phyloP scores from a whole-genome alignment of 2,888 invertebrate genomes.

The Trypoxylon attenuatum region DNA sequence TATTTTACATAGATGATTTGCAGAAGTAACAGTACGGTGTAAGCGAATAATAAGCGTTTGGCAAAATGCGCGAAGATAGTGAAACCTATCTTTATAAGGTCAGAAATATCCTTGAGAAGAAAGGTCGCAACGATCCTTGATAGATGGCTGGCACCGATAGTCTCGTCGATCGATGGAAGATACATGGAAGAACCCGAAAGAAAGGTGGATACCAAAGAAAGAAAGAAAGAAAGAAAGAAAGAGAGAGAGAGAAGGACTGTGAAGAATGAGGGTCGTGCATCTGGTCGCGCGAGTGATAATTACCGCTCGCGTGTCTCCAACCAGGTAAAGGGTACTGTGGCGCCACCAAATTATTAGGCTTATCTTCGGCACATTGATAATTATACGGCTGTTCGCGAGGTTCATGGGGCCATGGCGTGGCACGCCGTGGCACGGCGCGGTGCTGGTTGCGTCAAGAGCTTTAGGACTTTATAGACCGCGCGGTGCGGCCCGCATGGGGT shows the following conservation, averaged over 20 bases:
- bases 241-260: conserved; percentile 15
- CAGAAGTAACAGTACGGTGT: no score
- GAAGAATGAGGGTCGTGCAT: conserved; percentile 47
- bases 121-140: no score
- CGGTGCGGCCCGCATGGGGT: conserved; percentile 65
- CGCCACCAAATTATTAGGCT: conserved; percentile 74
- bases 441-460: conserved; percentile 71
- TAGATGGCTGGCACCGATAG: no score
- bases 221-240: not conserved
- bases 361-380: conserved; percentile 69
- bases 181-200: no score
- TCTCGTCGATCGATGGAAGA: no score
- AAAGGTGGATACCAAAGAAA: no score
- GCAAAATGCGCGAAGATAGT: no score
- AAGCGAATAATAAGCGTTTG: no score
- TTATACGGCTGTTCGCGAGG: conserved; percentile 63
- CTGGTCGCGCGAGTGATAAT: conserved; percentile 66
- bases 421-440: conserved; percentile 41
- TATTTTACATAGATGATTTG: no score
- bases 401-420: conserved; percentile 4
- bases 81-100: no score
- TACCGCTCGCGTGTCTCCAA: conserved; percentile 73
- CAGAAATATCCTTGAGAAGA: no score
- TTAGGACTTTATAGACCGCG: conserved; percentile 66
- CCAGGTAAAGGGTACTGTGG: conserved; percentile 65